These are phyloP conservation scores for Lacerta agilis DNA, from an alignment of 2,797 vertebrate species.

Conservation along the genomic window DNA sequence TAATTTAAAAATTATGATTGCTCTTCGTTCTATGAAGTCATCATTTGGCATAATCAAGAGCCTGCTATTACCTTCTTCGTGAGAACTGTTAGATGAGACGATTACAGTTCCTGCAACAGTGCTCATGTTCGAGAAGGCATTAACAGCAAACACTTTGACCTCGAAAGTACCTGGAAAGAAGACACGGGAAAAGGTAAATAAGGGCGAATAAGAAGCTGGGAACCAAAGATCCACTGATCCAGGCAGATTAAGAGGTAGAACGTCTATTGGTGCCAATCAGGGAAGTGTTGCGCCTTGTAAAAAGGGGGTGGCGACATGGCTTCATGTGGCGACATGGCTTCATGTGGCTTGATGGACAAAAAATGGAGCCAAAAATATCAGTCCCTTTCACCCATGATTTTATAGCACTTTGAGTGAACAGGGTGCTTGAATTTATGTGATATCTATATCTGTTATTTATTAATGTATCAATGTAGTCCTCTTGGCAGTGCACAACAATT, in stretches of 20 bases:
- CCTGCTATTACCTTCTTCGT: conserved; percentile 51
- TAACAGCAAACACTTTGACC: conserved; percentile 82
- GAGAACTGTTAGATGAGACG: conserved; percentile 75
- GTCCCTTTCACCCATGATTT: not conserved
- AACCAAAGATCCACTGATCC: no score
- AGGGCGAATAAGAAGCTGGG: no score
- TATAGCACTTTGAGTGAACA: not conserved
- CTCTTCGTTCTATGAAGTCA: not conserved
- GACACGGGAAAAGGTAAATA: not conserved
- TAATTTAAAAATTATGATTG: not conserved
- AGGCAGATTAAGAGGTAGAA: not conserved
- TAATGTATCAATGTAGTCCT: no score
- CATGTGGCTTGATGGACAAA: not conserved
- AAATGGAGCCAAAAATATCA: not conserved
- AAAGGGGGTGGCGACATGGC: not conserved
- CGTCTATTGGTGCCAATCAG: not conserved
- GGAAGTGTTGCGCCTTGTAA: not conserved
- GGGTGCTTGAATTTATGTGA: not conserved
- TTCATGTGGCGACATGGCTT: not conserved
- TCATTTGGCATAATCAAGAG: not conserved
- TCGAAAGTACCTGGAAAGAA: conserved; percentile 78
- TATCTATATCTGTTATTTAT: no score
- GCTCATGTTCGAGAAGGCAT: conserved; percentile 82
- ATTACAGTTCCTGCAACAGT: conserved; percentile 81
- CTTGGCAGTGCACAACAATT: no score